Conservation (phyloP, 2,113 vertebrate genomes). For the Mormoops blainvillei region DNA sequence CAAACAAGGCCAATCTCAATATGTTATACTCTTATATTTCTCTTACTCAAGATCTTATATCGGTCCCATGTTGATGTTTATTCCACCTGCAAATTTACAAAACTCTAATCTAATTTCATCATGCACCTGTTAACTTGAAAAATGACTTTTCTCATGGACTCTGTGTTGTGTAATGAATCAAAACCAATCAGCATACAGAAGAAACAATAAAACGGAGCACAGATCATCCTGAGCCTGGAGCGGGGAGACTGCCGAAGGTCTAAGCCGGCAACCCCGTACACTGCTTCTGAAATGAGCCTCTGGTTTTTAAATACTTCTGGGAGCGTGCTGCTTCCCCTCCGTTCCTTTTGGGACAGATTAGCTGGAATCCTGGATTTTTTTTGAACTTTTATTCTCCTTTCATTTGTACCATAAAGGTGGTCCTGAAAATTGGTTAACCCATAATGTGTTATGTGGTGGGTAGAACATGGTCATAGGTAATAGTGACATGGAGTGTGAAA, state of each 20-base stretch:
- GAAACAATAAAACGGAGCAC: not conserved
- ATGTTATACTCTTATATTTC: not conserved
- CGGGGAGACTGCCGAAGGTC: not conserved
- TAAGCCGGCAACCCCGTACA: not conserved
- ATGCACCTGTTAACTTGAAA: slow-evolving; percentile 64
- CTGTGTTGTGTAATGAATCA: slow-evolving; percentile 45
- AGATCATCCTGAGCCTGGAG: not conserved
- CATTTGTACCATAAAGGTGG: not conserved
- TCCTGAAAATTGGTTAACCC: not conserved
- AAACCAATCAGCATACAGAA: slow-evolving; percentile 52
- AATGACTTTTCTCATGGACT: slow-evolving; percentile 59
- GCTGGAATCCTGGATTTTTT: slow-evolving; percentile 14
- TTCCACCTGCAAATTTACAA: slow-evolving; percentile 51
- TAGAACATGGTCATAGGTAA: not conserved
- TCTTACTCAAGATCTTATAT: not conserved
- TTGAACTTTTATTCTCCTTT: slow-evolving; percentile 14
- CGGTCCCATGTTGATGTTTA: not conserved
- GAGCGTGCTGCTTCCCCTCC: not conserved
- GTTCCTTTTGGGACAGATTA: slow-evolving; percentile 3
- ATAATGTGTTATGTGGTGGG: not conserved
- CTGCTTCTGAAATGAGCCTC: not conserved
- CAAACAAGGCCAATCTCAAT: not conserved
- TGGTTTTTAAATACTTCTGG: slow-evolving; percentile 31
- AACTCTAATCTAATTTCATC: slow-evolving; percentile 67
- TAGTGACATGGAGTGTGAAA: not conserved